Conservation (phyloP, 2,888 invertebrate genomes). For the Agapostemon virescens region DNA sequence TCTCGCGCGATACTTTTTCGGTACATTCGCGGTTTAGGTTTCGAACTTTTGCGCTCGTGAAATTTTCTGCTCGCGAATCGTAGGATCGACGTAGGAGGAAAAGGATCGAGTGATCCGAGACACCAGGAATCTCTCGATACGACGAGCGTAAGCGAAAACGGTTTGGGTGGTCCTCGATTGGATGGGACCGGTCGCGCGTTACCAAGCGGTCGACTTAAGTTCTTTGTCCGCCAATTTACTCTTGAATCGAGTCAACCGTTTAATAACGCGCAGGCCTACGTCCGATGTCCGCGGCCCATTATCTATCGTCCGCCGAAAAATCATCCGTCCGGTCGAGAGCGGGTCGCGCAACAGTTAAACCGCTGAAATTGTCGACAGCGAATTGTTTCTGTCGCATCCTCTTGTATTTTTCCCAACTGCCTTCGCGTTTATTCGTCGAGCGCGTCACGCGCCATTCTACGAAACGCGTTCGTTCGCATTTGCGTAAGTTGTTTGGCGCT, state of each 20-base stretch:
- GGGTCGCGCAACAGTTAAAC: constrained; percentile 6
- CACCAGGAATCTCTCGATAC: constrained; percentile 45
- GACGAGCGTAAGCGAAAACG: constrained; percentile 48
- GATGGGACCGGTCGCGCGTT: constrained; percentile 74
- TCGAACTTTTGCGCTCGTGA: too few species aligned
- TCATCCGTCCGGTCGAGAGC: constrained; percentile 12
- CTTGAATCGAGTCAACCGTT: constrained; percentile 73
- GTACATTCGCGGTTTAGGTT: too few species aligned
- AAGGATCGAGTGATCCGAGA: constrained; percentile 13
- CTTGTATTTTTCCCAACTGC: neutral
- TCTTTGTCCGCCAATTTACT: constrained; percentile 77
- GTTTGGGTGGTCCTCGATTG: constrained; percentile 78
- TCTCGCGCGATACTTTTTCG: too few species aligned
- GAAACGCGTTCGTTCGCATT: too few species aligned
- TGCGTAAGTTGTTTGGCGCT: too few species aligned
- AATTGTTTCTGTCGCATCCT: neutral
- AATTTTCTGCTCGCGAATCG: neutral
- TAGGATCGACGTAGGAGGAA: neutral
- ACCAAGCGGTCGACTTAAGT: constrained; percentile 76
- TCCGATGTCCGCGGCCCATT: constrained; percentile 43
- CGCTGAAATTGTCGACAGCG: neutral
- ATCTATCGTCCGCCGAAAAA: constrained; percentile 43
- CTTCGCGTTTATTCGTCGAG: too few species aligned
- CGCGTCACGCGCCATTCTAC: too few species aligned
- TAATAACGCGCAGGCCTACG: constrained; percentile 62